Conservation (phyloP, 2,888 invertebrate genomes). For the Clistopyga incitator region DNA sequence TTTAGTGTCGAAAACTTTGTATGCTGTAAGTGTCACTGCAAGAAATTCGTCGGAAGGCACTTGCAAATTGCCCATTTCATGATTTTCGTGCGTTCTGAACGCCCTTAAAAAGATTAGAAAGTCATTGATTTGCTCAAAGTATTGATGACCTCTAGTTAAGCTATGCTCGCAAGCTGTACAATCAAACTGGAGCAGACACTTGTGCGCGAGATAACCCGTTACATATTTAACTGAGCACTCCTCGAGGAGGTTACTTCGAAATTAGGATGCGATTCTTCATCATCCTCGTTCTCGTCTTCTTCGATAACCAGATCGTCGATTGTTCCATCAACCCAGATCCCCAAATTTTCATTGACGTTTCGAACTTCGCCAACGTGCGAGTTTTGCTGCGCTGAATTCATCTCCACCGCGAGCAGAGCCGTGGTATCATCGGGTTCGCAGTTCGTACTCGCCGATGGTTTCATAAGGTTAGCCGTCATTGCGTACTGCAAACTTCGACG, state of each 20-base stretch:
- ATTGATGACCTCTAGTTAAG: neutral
- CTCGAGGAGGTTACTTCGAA: neutral
- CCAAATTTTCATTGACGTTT: too few relatives aligned
- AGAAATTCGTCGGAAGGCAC: constrained; percentile 42
- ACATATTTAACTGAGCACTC: neutral
- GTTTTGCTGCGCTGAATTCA: neutral
- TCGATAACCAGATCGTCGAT: neutral
- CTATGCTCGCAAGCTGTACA: neutral
- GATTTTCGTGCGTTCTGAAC: constrained; percentile 11
- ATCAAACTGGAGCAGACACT: constrained; percentile 10
- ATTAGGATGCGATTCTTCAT: neutral
- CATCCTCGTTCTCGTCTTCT: neutral
- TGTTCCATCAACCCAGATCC: neutral
- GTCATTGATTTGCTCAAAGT: constrained; percentile 28
- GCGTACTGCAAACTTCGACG: constrained; percentile 45
- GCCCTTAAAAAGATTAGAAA: constrained; percentile 44
- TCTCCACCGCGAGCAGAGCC: neutral
- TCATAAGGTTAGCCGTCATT: constrained; percentile 43
- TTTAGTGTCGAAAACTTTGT: neutral
- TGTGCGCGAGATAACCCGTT: constrained; percentile 4
- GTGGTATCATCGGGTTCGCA: constrained; percentile 2
- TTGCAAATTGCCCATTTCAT: constrained; percentile 37
- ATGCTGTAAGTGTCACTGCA: constrained; percentile 22
- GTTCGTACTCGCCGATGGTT: neutral
- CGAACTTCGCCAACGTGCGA: too few relatives aligned